A percentile compares a stretch with the other conserved stretches of the same genome.
phyloP scores from a whole-genome alignment of 2,113 vertebrate genomes.

The Rhea pennata region DNA sequence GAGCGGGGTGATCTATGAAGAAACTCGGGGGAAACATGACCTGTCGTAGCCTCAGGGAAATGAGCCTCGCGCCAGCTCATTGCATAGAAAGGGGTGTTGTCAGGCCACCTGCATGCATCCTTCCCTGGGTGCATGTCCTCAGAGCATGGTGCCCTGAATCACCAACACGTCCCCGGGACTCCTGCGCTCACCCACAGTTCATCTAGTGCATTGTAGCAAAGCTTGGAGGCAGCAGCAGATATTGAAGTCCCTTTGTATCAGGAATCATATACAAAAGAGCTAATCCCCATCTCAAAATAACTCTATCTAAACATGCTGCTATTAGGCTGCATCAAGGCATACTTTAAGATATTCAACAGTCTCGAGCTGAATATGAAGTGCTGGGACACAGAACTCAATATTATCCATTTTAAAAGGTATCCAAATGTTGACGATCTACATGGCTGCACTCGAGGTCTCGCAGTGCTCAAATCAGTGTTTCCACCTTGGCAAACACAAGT shows the following conservation, averaged over 20 bases:
- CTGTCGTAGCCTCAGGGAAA: not conserved
- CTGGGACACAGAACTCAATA: not conserved
- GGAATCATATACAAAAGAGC: not conserved
- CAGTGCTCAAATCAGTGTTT: not conserved
- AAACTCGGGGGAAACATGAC: not conserved
- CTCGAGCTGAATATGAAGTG: not conserved
- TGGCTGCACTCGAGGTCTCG: not conserved
- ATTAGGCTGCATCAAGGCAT: not conserved
- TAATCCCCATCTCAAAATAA: not conserved
- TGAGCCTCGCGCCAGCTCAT: not conserved
- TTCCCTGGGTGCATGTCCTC: not conserved
- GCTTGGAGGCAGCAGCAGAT: not conserved
- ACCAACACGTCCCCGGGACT: not conserved
- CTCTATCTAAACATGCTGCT: not conserved
- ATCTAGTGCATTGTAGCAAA: not conserved
- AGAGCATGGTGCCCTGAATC: not conserved
- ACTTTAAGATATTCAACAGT: not conserved
- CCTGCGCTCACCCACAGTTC: not conserved
- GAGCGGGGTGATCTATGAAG: not conserved
- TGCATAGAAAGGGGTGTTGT: not conserved
- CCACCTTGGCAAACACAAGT: not conserved
- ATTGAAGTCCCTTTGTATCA: not conserved
- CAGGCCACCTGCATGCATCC: not conserved
- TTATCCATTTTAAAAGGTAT: not conserved
- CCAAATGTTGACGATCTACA: fast-evolving